Conservation (phyloP, 2,797 vertebrate genomes). For the Threskiornis aethiopicus region DNA sequence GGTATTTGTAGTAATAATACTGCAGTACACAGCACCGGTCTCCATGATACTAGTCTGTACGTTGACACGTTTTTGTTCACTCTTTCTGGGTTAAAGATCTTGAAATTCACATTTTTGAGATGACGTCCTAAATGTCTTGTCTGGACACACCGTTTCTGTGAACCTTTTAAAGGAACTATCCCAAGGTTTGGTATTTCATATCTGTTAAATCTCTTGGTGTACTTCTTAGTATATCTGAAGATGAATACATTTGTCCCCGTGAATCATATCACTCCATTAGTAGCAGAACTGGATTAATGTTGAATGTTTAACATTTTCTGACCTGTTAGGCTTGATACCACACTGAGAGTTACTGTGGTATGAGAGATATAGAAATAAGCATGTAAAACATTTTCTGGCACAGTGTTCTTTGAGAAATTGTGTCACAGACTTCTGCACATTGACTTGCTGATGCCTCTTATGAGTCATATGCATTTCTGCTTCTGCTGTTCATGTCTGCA, state of each 20-base stretch:
- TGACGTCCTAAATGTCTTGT: neutral
- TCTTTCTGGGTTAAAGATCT: neutral
- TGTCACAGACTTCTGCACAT: conserved; percentile 11
- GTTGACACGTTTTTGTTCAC: neutral
- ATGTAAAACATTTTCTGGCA: neutral
- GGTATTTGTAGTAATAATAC: neutral
- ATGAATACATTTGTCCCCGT: neutral
- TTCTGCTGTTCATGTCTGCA: conserved; percentile 27
- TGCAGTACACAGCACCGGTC: accelerated
- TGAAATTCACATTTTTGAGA: neutral
- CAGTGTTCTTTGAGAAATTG: neutral
- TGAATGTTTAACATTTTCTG: neutral
- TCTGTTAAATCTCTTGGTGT: neutral
- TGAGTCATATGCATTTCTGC: neutral
- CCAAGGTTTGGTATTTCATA: neutral
- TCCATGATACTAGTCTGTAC: neutral
- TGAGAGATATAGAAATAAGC: neutral
- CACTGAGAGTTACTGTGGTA: neutral
- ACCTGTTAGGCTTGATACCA: neutral
- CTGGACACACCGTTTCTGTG: neutral
- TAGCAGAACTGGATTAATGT: neutral
- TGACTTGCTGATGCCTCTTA: neutral
- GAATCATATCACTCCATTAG: neutral
- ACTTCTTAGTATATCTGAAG: neutral
- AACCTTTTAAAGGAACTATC: neutral